Evolutionary conservation across 2,888 invertebrate species (phyloP).

Genomic region (Heliconius charithonia): DNA sequence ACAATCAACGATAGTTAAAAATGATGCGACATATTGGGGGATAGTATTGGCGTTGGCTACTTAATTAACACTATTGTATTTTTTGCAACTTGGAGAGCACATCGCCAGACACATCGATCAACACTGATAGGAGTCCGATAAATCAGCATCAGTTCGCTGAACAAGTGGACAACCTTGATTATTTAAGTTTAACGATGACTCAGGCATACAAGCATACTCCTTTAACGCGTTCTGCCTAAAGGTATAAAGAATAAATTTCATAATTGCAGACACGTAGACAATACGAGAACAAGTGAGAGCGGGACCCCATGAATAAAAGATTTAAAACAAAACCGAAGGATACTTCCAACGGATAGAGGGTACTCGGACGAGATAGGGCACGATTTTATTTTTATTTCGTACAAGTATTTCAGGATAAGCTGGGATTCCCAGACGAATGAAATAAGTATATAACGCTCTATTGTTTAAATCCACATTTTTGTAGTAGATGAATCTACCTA

Average conservation of each 20-base stretch:
- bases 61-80: constrained; percentile 40
- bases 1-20: not conserved
- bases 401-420: constrained; percentile 64
- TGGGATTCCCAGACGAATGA: constrained; percentile 54
- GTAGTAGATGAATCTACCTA: constrained; percentile 33
- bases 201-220: constrained; percentile 54
- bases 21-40: not conserved
- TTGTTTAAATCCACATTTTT: constrained; percentile 52
- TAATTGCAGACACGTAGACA: constrained; percentile 80
- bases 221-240: constrained; percentile 68
- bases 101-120: constrained; percentile 74
- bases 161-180: constrained; percentile 75
- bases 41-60: constrained; percentile 18
- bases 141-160: constrained; percentile 74
- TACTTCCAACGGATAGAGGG: constrained; percentile 61
- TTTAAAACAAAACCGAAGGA: constrained; percentile 67
- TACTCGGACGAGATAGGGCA: constrained; percentile 59
- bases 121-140: constrained; percentile 70
- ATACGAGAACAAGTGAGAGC: constrained; percentile 76
- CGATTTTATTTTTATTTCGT: constrained; percentile 66
- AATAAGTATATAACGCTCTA: constrained; percentile 54
- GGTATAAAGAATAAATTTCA: constrained; percentile 77
- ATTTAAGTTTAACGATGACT: constrained; percentile 63
- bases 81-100: constrained; percentile 48
- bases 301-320: constrained; percentile 75